Evolutionary conservation across 1,140 invertebrate genomes (phyloP).

Genomic region (Scaptomyza pallida): DNA sequence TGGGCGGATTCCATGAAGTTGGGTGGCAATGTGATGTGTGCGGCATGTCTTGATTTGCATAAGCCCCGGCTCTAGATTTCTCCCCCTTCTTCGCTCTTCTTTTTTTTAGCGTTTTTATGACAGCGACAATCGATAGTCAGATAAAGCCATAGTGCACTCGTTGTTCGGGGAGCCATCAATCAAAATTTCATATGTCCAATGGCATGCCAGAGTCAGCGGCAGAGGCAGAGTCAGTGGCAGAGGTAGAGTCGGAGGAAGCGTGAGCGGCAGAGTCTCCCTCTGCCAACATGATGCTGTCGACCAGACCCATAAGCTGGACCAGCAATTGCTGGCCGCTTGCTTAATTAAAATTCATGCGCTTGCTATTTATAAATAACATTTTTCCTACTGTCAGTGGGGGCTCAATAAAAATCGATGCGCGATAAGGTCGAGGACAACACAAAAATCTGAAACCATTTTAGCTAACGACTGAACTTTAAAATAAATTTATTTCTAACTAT

Average conservation of each 20-base stretch:
- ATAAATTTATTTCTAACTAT: constrained; percentile 4
- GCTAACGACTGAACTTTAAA: background rate
- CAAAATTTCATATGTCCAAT: constrained; percentile 78
- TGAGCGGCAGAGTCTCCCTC: background rate
- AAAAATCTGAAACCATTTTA: too few species aligned
- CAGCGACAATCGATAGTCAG: constrained; percentile 76
- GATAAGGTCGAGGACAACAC: constrained; percentile 3
- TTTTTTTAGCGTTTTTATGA: constrained; percentile 71
- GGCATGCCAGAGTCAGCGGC: constrained; percentile 26
- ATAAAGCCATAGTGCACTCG: constrained; percentile 37
- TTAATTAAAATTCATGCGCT: constrained; percentile 74
- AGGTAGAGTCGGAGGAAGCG: background rate
- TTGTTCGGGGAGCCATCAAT: constrained; percentile 67
- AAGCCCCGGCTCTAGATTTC: constrained; percentile 58
- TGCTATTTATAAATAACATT: constrained; percentile 63
- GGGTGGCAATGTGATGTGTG: constrained; percentile 72
- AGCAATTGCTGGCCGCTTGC: constrained; percentile 42
- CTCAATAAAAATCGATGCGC: constrained; percentile 52
- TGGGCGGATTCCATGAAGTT: background rate
- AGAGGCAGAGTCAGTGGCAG: constrained; percentile 3
- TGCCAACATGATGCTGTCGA: background rate
- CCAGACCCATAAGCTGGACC: constrained; percentile 1
- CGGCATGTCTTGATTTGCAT: constrained; percentile 79
- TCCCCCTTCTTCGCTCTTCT: constrained; percentile 8
- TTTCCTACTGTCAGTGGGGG: constrained; percentile 33